These are phyloP conservation scores for Alloplasta piceator DNA, from an alignment of 2,888 invertebrate genomes.

Conservation along the genomic window DNA sequence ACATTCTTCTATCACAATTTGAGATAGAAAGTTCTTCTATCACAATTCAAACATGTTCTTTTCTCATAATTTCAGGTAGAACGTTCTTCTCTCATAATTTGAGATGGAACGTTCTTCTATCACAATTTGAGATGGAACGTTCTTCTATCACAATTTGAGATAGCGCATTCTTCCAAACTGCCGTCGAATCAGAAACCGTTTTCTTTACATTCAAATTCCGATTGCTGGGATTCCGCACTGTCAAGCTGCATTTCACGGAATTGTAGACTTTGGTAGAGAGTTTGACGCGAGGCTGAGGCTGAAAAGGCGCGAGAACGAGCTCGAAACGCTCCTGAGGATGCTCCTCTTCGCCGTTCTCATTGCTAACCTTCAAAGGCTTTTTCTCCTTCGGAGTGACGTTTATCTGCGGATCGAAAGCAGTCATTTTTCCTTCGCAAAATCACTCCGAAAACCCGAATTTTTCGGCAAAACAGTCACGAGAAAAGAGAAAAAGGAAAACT, in stretches of 20 bases:
- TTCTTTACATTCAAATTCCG: slow-evolving; percentile 67
- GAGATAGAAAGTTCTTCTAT: too few species aligned
- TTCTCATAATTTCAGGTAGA: too few species aligned
- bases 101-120: too few species aligned
- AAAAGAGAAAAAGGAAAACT: slow-evolving; percentile 8
- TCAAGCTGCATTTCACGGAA: slow-evolving; percentile 67
- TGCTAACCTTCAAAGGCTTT: slow-evolving; percentile 27
- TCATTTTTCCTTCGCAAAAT: neutral
- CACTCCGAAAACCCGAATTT: neutral
- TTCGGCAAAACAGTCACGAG: neutral
- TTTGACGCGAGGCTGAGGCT: slow-evolving; percentile 74
- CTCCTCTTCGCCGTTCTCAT: slow-evolving; percentile 35
- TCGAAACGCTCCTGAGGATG: slow-evolving; percentile 35
- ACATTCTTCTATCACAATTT: too few species aligned
- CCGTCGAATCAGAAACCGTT: slow-evolving; percentile 12
- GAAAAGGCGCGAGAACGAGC: slow-evolving; percentile 77
- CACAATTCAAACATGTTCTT: too few species aligned
- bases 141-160: too few species aligned
- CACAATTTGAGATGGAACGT: too few species aligned
- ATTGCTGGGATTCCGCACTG: slow-evolving; percentile 71
- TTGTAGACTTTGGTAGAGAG: slow-evolving; percentile 72
- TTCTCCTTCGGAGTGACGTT: slow-evolving; percentile 64
- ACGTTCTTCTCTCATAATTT: too few species aligned
- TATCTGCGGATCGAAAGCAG: slow-evolving; percentile 49
- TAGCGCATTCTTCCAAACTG: neutral